Conservation (phyloP, 2,113 vertebrate genomes). For the Tupaia tana region DNA sequence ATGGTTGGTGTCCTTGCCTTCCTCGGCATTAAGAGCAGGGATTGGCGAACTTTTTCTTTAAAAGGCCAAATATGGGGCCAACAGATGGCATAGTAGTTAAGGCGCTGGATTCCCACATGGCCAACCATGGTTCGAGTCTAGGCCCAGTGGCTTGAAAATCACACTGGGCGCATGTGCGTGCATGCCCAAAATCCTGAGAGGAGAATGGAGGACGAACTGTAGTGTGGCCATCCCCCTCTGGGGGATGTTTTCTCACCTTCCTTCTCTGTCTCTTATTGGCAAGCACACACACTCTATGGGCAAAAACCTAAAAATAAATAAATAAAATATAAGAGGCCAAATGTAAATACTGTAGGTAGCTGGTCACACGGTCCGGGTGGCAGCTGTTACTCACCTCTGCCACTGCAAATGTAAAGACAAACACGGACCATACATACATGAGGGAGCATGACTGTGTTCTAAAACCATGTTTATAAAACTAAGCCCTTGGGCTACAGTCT, state of each 20-base stretch:
- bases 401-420: rapidly evolving
- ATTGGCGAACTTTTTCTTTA: background rate
- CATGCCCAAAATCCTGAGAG: no score
- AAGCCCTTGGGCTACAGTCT: background rate
- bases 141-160: no score
- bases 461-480: background rate
- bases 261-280: no score
- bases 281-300: no score
- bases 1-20: background rate
- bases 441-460: background rate
- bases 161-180: no score
- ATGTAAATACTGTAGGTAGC: background rate
- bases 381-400: background rate
- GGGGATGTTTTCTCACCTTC: no score
- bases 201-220: no score
- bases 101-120: no score
- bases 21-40: background rate
- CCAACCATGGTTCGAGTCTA: no score
- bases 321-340: background rate
- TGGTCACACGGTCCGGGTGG: rapidly evolving
- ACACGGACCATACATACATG: background rate
- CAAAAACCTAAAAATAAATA: no score
- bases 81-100: no score
- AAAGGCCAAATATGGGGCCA: background rate
- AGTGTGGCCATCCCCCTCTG: no score